Evolutionary conservation across 2,888 invertebrate species (phyloP), one percentile per base, ranked within the genome.

Genomic region (Lasioglossum figueresi): DNA sequence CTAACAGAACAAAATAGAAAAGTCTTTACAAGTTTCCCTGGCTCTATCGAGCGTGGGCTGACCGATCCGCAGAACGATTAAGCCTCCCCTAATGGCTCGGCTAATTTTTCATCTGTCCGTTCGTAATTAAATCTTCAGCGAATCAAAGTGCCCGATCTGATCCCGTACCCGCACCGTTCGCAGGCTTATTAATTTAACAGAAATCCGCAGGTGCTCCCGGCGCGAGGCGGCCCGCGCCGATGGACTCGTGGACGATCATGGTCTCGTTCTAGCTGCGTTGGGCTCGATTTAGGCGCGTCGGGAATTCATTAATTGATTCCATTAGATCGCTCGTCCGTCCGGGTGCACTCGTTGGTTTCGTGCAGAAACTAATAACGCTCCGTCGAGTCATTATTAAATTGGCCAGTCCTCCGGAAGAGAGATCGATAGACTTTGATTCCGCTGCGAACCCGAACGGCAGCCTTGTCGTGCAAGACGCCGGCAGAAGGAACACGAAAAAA

Each of bases 191-290:
- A 86, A 88, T 88, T 86, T 82, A 79, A 48, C 76, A 77, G 84
- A 83, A 83, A 85, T 82, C 66, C 14, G 88, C 88, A 89, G 89
- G 85, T 89, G 89, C 81, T 68, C 43, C 37, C 71, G 19, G 45
- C 16, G 59, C n/a, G 70, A 78, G 14, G 31, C 16, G 8, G 45
- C 16, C 34, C 68, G 37, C 34, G 31, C 63, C 48, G 48, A 48
- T 52, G 23, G 23, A 52, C 34, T 31, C 19, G 34, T 5, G 27
- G 31, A 31, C 34, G 66, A 66, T 34, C 66, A 19, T 8, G 34
- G 34, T 52, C 52, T 16, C 34, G 34, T 8, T 34, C 66, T 4
- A 16, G 34, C 19, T 34, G 19, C 34, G 66, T 66, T 34, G 1
- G 66, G 8, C 19, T 66, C 19, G 68, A 23, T 68, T 68, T 37